Evolutionary conservation across 2,888 invertebrate species (phyloP), one percentile per base, ranked within the genome.

Genomic region (Caenorhabditis wallacei): DNA sequence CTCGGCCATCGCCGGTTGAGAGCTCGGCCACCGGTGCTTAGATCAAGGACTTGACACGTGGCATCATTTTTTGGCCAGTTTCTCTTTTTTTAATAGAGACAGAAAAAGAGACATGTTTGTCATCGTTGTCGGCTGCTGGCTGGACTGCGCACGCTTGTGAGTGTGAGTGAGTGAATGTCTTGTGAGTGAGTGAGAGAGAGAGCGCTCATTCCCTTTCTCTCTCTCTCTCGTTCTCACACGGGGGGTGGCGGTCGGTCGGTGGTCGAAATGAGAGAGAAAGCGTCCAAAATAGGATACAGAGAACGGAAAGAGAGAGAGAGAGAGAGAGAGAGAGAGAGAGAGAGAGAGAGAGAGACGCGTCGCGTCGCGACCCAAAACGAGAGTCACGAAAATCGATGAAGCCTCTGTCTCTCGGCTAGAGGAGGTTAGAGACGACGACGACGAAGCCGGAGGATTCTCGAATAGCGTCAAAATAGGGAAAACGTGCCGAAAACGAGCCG

Each of bases 121-220:
- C 61, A 53, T 51, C 48, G 30, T 4, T 20, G n/a, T 13, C n/a
- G 43, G 13, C 20, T 35, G 66, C 37, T 57, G 16, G 57, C 24
- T 16, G 26, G 63, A 13, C 1, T 18, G 5, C 53, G 8, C 61
- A 37, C 8, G 40, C 13, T 11, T 51, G 70, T 35, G 63, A 24
- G 48, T 35, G 64, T 43, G 24, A 24, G 53, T 40, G 40, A 16
- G 5, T 35, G 30, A 18, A n/a, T 13, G 8, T 37, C 18, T 64
- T 64, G 72, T 64, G 71, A 80, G 80, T 48, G 59, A 40, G 66
- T 53, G 64, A 66, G 57, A 11, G 80, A 22, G 74, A 80, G 71
- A 80, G 64, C 64, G 64, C 48, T 61, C 61, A 37, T 18, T 53
- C 53, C 13, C 37, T 43, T 40, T 61, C 24, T 43, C 63, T 40